phyloP scores from a whole-genome alignment of 37 sponge, comb jelly and placozoan genomes.

The Diacarnus erythraeanus region DNA sequence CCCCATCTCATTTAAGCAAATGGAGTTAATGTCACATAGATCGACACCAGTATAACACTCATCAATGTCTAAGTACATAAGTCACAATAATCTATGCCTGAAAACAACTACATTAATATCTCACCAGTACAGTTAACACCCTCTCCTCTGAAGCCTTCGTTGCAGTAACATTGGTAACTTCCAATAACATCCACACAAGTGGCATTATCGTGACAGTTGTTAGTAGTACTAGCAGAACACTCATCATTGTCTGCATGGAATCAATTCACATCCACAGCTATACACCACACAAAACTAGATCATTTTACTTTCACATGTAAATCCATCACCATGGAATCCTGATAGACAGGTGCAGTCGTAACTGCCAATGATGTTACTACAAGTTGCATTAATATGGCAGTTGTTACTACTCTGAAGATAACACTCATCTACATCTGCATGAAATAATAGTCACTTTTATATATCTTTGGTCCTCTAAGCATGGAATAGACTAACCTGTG shows the following conservation, averaged over 20 bases:
- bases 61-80: not conserved
- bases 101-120: no score
- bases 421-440: constrained; percentile 46
- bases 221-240: constrained; percentile 11
- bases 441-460: no score
- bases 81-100: no score
- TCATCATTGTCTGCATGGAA: constrained; percentile 66
- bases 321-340: not conserved
- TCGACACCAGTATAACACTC: not conserved
- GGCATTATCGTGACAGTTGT: constrained; percentile 16
- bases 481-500: not conserved
- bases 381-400: not conserved
- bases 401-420: not conserved
- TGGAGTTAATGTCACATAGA: not conserved
- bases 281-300: no score
- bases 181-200: constrained; percentile 58
- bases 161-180: constrained; percentile 52
- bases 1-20: not conserved
- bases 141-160: constrained; percentile 13
- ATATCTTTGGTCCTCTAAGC: no score
- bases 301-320: not conserved
- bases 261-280: no score
- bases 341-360: not conserved
- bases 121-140: constrained; percentile 1
- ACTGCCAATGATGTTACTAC: not conserved